Percentiles rank a stretch among this genome's conserved stretches.
These are phyloP conservation scores for Loris lydekkerianus DNA, from an alignment of 2,797 vertebrate species.

Conservation along the genomic window DNA sequence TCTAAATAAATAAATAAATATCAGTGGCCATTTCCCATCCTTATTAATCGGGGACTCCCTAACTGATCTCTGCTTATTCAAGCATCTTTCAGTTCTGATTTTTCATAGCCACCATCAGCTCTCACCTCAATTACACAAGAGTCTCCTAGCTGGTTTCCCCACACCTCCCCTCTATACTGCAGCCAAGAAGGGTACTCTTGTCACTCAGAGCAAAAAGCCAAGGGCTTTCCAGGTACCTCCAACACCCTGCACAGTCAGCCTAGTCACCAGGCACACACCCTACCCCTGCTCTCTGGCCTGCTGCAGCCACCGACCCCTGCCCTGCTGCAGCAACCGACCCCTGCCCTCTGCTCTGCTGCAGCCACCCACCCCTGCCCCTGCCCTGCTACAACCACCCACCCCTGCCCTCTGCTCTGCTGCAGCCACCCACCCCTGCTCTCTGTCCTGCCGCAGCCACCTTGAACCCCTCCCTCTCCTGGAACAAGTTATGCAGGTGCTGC, in stretches of 20 bases:
- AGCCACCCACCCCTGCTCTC: too few relatives aligned
- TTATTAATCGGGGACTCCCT: background rate
- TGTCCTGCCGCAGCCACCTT: background rate
- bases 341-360: background rate
- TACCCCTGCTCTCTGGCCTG: background rate
- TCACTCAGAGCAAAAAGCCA: conserved; percentile 1
- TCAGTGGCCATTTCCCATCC: background rate
- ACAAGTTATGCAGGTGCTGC: background rate
- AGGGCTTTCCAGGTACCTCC: background rate
- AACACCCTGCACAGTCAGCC: background rate
- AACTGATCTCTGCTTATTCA: background rate
- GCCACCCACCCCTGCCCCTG: too few relatives aligned
- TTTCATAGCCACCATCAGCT: conserved; percentile 6
- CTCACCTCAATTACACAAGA: background rate
- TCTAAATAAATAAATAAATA: too few relatives aligned
- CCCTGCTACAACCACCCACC: background rate
- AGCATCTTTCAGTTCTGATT: background rate
- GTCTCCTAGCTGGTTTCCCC: background rate
- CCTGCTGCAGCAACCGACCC: background rate
- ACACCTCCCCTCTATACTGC: background rate
- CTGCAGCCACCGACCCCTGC: background rate
- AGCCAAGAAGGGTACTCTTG: background rate
- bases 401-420: background rate
- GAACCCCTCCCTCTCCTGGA: background rate
- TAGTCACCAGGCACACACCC: background rate